A percentile compares a stretch with the other conserved stretches of the same genome.
phyloP scores from a whole-genome alignment of 2,797 vertebrate genomes.

The Manis javanica region DNA sequence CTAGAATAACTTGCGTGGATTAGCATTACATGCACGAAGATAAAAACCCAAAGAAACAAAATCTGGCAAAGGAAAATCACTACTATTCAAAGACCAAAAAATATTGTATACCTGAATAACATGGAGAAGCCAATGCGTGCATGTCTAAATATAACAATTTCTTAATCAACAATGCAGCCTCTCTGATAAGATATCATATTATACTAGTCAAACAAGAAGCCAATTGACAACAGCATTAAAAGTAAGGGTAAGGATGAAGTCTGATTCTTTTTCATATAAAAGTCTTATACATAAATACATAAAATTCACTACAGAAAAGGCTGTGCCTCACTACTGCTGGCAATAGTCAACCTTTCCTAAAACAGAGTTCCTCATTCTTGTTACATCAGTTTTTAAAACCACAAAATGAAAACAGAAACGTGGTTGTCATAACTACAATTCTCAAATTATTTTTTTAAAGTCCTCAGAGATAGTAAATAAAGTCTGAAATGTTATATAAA shows the following conservation, averaged over 20 bases:
- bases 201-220: slow-evolving; percentile 68
- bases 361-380: slow-evolving; percentile 72
- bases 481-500: slow-evolving; percentile 48
- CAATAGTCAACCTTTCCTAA: slow-evolving; percentile 65
- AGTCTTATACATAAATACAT: slow-evolving; percentile 46
- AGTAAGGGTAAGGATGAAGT: slow-evolving; percentile 56
- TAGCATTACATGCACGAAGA: not conserved
- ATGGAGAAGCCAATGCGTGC: slow-evolving; percentile 73
- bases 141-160: slow-evolving; percentile 86
- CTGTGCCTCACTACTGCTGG: not conserved
- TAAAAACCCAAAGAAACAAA: slow-evolving; percentile 47
- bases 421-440: slow-evolving; percentile 45
- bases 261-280: slow-evolving; percentile 38
- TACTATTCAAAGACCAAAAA: slow-evolving; percentile 76
- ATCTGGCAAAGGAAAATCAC: slow-evolving; percentile 69
- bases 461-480: slow-evolving; percentile 29
- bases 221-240: slow-evolving; percentile 70
- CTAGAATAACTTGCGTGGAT: not conserved
- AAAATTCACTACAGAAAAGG: slow-evolving; percentile 64
- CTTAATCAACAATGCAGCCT: slow-evolving; percentile 75
- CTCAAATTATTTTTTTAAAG: slow-evolving; percentile 30
- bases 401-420: slow-evolving; percentile 23
- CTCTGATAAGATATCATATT: slow-evolving; percentile 76
- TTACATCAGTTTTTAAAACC: slow-evolving; percentile 80
- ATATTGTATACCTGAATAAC: slow-evolving; percentile 73